phyloP scores from a whole-genome alignment of 2,888 invertebrate genomes.

The Teleiodes luculella region DNA sequence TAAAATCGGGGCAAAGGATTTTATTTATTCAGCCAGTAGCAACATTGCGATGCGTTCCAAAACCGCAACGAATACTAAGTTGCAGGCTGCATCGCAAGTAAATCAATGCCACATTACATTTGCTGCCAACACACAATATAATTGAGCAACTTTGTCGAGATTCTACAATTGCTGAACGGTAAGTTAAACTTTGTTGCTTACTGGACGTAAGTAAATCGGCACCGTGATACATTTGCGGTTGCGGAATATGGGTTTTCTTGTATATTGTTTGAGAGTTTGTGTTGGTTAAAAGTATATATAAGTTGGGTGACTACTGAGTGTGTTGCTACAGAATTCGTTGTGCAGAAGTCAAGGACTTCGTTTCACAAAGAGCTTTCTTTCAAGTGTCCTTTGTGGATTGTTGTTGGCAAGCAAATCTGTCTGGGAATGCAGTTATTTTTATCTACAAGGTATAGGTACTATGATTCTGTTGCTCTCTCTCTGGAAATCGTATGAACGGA shows the following conservation, averaged over 20 bases:
- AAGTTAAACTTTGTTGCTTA: slow-evolving; percentile 21
- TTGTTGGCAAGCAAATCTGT: neutral
- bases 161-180: slow-evolving; percentile 26
- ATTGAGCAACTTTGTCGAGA: slow-evolving; percentile 22
- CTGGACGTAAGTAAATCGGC: neutral
- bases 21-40: slow-evolving; percentile 55
- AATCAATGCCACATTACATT: slow-evolving; percentile 32
- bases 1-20: slow-evolving; percentile 25
- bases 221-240: too few relatives aligned
- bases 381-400: slow-evolving; percentile 28
- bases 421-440: neutral
- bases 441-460: too few relatives aligned
- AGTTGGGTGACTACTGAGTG: slow-evolving; percentile 16
- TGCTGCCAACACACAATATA: slow-evolving; percentile 21
- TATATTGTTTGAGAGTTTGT: too few relatives aligned
- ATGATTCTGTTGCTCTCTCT: too few relatives aligned
- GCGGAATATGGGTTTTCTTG: too few relatives aligned
- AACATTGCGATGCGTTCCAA: slow-evolving; percentile 57
- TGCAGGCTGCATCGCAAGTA: slow-evolving; percentile 60
- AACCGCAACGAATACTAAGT: slow-evolving; percentile 56
- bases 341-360: slow-evolving; percentile 69
- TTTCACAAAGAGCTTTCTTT: slow-evolving; percentile 63
- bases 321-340: slow-evolving; percentile 54
- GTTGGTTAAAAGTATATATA: slow-evolving; percentile 23
- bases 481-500: too few relatives aligned